A percentile compares a stretch with the other conserved stretches of the same genome.
These are phyloP conservation scores for Linurgus olivaceus DNA, from an alignment of 2,797 vertebrate species.

Conservation along the genomic window DNA sequence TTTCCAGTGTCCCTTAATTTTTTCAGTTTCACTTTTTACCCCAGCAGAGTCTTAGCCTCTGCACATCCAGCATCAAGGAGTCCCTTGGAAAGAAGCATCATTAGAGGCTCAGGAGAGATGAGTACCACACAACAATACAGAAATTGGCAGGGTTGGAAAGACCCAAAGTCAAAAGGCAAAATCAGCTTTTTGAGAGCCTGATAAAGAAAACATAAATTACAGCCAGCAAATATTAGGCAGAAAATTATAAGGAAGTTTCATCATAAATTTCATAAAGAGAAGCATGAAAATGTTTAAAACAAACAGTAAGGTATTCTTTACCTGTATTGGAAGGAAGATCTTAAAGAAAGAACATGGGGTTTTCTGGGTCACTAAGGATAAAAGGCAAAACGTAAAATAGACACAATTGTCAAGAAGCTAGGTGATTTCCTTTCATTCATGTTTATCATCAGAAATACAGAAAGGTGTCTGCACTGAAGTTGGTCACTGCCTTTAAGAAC, in stretches of 20 bases:
- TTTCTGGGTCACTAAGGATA: background rate
- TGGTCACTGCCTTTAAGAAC: background rate
- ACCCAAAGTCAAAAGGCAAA: background rate
- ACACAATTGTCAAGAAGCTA: background rate
- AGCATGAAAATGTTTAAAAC: background rate
- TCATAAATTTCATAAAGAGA: background rate
- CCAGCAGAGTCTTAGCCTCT: background rate
- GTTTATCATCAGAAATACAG: background rate
- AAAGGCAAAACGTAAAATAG: background rate
- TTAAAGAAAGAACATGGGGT: accelerated
- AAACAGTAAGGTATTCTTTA: background rate
- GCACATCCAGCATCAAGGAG: background rate
- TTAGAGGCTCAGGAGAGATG: background rate
- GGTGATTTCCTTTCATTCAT: background rate
- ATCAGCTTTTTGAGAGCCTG: background rate
- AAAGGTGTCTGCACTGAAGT: background rate
- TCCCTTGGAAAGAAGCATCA: background rate
- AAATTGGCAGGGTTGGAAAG: background rate
- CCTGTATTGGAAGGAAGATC: background rate
- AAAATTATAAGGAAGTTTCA: background rate
- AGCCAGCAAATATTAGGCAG: background rate
- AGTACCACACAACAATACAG: background rate
- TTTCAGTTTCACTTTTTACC: background rate
- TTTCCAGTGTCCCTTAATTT: background rate
- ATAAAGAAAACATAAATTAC: background rate